Base-by-base conservation (phyloP, 1,140 invertebrate genomes). In the Lasioglossum baleicum region DNA sequence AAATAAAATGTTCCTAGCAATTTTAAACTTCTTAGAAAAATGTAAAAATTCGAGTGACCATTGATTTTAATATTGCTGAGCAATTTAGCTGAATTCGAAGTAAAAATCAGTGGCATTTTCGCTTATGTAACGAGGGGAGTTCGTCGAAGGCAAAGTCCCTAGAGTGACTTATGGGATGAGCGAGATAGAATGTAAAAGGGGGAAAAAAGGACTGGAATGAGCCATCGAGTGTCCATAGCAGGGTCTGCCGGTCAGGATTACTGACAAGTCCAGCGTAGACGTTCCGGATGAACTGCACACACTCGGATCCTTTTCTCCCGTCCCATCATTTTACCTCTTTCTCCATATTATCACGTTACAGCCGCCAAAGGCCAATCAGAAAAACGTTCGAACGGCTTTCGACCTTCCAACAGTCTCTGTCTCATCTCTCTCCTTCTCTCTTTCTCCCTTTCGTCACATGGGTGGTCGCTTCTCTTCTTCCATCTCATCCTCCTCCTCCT, bases 371-470 rank as follows among this genome's bases (percentile, higher is more conserved):
- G 42, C 42, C 40, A 72, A 64, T 22, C 5, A 78, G 31, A 72
- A 78, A 78, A 78, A 78, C 68, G 44, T 64, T 63, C 44, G 48
- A 53, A 65, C 68, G 68, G 61, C 22, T 78, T 72, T 78, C 60
- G 60, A 56, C 69, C 75, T 72, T 78, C 68, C 75, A 72, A 72
- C 65, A 22, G 35, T 78, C 60, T 58, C 56, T n/a, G 20, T 58
- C 56, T 64, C 68, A 3, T 48, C 44, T 11, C 8, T 48, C 44
- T 48, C 44, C 11, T 10, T 48, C 44, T 48, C 44, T 48, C 44
- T 48, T 10, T 11, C 2, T 48, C 44, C 10, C 44, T 48, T n/a
- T 11, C 35, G 68, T 71, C 67, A 63, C 75, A 71, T 53, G 75
- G 68, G 75, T 77, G 75, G 75, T 77, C 75, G 40, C 15, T 42